These are phyloP conservation scores for Zootermopsis nevadensis DNA, from an alignment of 2,888 invertebrate species.

Conservation along the genomic window DNA sequence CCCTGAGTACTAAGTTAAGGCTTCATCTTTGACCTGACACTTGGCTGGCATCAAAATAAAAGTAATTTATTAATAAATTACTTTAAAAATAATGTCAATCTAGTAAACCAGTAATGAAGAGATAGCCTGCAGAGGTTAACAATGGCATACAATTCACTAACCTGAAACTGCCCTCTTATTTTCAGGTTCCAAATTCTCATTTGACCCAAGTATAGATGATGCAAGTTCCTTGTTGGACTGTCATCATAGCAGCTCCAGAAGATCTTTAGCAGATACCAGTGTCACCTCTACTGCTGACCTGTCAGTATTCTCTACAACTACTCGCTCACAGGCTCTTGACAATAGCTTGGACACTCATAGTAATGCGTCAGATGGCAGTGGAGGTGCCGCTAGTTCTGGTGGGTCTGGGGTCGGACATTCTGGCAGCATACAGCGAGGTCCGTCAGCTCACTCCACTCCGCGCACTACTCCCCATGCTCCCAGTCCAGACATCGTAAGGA, in stretches of 20 bases:
- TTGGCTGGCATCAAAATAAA: no score
- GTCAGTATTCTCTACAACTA: constrained; percentile 77
- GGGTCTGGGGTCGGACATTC: constrained; percentile 53
- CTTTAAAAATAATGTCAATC: no score
- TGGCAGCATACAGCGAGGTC: constrained; percentile 66
- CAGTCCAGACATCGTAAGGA: constrained; percentile 79
- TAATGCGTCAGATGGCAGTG: constrained; percentile 77
- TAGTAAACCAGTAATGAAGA: no score
- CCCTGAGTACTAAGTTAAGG: no score
- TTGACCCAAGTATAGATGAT: constrained; percentile 75
- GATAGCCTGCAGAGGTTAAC: no score
- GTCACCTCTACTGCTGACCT: constrained; percentile 86
- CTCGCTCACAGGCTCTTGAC: constrained; percentile 78
- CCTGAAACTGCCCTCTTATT: no score
- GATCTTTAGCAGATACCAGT: constrained; percentile 84
- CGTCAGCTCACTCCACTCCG: constrained; percentile 73
- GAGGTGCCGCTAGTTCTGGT: constrained; percentile 73
- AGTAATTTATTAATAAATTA: no score
- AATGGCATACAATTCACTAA: no score
- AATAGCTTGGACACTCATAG: constrained; percentile 82
- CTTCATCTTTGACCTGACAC: no score
- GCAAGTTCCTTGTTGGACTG: constrained; percentile 73
- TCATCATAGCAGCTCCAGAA: constrained; percentile 75
- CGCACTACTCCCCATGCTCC: constrained; percentile 73
- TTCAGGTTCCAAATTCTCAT: constrained; percentile 73